Evolutionary conservation across 2,888 invertebrate species (phyloP).

Genomic region (Taphrorychus bicolor): DNA sequence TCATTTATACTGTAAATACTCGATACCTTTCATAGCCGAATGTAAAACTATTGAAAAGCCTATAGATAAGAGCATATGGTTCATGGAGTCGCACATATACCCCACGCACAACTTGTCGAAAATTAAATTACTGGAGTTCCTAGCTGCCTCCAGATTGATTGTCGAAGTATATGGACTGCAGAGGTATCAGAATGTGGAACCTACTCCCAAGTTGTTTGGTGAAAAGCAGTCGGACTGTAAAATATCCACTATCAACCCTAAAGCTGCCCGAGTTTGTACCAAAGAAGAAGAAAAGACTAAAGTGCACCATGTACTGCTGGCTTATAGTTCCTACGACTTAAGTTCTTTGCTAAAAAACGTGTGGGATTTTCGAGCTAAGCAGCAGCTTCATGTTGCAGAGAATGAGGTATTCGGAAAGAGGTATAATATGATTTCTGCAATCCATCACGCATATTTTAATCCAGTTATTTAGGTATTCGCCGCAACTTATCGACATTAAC

Average conservation of each 20-base stretch:
- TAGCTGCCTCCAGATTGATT: constrained; percentile 42
- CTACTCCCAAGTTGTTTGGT: constrained; percentile 31
- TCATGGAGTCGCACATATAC: constrained; percentile 46
- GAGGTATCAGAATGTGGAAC: not conserved
- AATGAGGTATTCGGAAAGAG: too few relatives aligned
- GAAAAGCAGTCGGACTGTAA: constrained; percentile 10
- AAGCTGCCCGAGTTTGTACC: too few relatives aligned
- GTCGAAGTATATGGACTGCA: constrained; percentile 43
- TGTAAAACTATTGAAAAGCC: constrained; percentile 42
- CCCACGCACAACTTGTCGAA: constrained; percentile 44
- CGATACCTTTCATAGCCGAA: constrained; percentile 43
- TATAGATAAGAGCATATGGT: constrained; percentile 36
- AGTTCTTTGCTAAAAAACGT: constrained; percentile 46
- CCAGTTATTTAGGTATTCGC: not conserved
- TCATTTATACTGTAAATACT: constrained; percentile 34
- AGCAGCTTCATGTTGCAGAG: constrained; percentile 66
- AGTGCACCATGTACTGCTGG: constrained; percentile 34
- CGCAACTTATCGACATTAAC: not conserved
- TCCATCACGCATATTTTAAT: too few relatives aligned
- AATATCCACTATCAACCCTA: constrained; percentile 31
- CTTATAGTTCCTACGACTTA: constrained; percentile 45
- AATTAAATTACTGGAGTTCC: constrained; percentile 46
- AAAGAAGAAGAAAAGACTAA: not conserved
- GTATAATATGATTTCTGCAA: too few relatives aligned
- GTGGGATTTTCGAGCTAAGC: constrained; percentile 68